Base-by-base conservation (phyloP, 1,140 invertebrate genomes). In the Brachionus paranguensis region DNA sequence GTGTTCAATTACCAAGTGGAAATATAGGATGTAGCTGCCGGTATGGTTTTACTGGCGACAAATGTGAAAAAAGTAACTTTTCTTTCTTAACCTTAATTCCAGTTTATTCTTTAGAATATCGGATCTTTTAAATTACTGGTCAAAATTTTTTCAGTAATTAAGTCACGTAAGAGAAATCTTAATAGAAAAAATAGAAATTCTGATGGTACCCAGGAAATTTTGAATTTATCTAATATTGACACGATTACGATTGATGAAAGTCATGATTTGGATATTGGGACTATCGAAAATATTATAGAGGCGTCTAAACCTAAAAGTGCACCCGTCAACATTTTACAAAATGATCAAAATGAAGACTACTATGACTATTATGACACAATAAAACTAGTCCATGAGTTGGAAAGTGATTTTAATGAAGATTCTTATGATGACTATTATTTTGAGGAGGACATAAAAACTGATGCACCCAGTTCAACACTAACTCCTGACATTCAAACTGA, bases 61-160 rank as follows among this genome's bases (percentile, higher is more conserved):
- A 74, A 70, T 84, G 81, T 84, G 81, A 84, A 53, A 70, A 70
- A 60, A 81, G 78, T 81, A 81, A 81, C 24, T 17, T 45, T 45
- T 64, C 24, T 41, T 41, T 81, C 33, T 11, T 8, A 6, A 33
- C 14, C 8, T 50, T 76, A 50, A 76, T 27, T 24, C 11, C 17
- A 50, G 3, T 50, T 20, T 27, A 50, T 72, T 74, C 24, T 76
- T 24, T 27, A 24, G 10, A 43, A 43, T 43, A 72, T 72, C 68
- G 68, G 68, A 72, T 43, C 68, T 72, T 43, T 41, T 72, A 41
- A 72, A 72, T 72, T 41, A 43, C 68, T 72, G 68, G 68, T 72
- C 68, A 72, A 72, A 70, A 72, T 72, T 72, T 72, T 72, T 72
- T 72, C 37, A 72, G 37, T 72, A 72, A 43, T 72, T 43, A 72